These are phyloP conservation scores for Clavelina lepadiformis DNA, from an alignment of 23 tunicate species.

Conservation along the genomic window DNA sequence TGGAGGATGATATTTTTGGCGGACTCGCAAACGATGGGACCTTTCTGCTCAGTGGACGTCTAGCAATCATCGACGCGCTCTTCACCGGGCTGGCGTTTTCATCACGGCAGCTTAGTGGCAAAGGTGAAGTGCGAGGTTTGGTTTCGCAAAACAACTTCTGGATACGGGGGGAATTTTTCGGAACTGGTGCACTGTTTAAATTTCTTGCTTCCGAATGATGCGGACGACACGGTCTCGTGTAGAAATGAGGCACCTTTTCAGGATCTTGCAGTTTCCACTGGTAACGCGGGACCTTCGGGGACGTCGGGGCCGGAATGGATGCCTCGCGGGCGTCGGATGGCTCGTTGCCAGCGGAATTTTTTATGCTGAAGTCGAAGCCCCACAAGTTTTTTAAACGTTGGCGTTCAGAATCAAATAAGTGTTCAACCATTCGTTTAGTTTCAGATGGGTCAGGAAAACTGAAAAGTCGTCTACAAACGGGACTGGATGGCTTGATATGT, in stretches of 20 bases:
- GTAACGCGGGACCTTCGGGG: constrained; percentile 2
- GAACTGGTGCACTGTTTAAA: too few relatives aligned
- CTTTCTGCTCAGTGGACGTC: background rate
- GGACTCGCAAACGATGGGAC: constrained; percentile 11
- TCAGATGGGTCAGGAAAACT: constrained; percentile 18
- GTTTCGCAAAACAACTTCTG: too few relatives aligned
- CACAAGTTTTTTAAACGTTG: background rate
- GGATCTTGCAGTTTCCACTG: constrained; percentile 6
- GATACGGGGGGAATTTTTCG: too few relatives aligned
- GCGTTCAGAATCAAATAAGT: constrained; percentile 1
- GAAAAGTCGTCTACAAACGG: constrained; percentile 10
- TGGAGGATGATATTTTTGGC: constrained; percentile 3
- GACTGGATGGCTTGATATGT: background rate
- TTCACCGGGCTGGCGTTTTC: constrained; percentile 4
- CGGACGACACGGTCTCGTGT: background rate
- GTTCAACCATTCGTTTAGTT: constrained; percentile 22
- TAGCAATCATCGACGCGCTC: background rate
- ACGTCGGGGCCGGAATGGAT: background rate
- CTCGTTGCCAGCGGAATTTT: background rate
- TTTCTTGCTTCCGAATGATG: constrained; percentile 20
- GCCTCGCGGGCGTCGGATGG: background rate
- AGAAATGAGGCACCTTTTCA: constrained; percentile 10
- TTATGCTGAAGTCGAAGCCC: constrained; percentile 15
- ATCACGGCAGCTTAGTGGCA: constrained; percentile 12
- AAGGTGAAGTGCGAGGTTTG: background rate